A percentile compares a stretch with the other conserved stretches of the same genome.
Conservation (phyloP, 2,888 invertebrate species). For the Chydorus sphaericus region DNA sequence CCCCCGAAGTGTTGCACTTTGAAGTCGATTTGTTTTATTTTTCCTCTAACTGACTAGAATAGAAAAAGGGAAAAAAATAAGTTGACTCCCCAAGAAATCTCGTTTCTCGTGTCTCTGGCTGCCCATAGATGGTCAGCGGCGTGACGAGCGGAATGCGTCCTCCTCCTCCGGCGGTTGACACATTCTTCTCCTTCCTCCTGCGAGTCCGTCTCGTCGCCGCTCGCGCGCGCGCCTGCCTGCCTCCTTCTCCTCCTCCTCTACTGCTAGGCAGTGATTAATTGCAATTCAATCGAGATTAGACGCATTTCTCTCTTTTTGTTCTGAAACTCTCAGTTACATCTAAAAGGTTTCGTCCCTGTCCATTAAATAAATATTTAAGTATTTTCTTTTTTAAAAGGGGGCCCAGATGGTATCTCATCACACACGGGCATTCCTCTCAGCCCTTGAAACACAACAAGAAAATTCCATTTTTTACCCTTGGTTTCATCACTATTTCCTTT, state of each 20-base stretch:
- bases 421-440: too few relatives aligned
- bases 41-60: too few relatives aligned
- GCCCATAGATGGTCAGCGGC: slow-evolving; percentile 1
- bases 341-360: background rate
- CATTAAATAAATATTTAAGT: background rate
- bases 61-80: too few relatives aligned
- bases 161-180: too few relatives aligned
- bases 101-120: too few relatives aligned
- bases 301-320: background rate
- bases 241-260: background rate
- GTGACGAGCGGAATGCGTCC: slow-evolving; percentile 4
- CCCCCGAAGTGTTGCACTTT: too few relatives aligned
- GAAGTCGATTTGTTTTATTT: too few relatives aligned
- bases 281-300: slow-evolving; percentile 7
- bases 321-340: background rate
- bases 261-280: slow-evolving; percentile 1
- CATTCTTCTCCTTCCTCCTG: too few relatives aligned
- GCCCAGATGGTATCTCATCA: slow-evolving; percentile 1
- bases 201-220: background rate
- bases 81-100: too few relatives aligned
- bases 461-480: background rate
- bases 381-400: background rate
- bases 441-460: background rate
- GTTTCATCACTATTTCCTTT: background rate
- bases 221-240: background rate